A percentile compares a stretch with the other conserved stretches of the same genome.
phyloP scores from a whole-genome alignment of 2,888 invertebrate genomes.

The Sialis lutaria region DNA sequence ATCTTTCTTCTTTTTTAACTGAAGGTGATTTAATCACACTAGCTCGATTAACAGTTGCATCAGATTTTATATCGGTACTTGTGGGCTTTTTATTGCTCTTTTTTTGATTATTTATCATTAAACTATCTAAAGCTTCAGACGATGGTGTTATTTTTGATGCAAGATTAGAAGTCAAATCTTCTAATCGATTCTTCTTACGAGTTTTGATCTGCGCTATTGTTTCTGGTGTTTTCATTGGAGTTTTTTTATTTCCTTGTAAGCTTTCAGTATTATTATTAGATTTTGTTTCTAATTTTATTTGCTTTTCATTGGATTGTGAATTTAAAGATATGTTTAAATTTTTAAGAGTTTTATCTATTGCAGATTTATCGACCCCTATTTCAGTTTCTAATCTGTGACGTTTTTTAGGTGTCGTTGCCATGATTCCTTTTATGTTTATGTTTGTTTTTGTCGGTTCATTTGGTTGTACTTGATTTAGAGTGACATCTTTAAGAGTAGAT shows the following conservation, averaged over 20 bases:
- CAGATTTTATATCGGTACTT: slow-evolving; percentile 23
- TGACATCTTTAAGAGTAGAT: not conserved
- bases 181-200: slow-evolving; percentile 42
- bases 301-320: slow-evolving; percentile 24
- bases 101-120: slow-evolving; percentile 31
- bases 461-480: not conserved
- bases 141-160: slow-evolving; percentile 41
- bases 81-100: slow-evolving; percentile 34
- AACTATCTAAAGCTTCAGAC: slow-evolving; percentile 32
- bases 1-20: slow-evolving; percentile 32
- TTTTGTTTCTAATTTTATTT: slow-evolving; percentile 6
- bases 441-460: slow-evolving; percentile 21
- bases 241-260: not conserved
- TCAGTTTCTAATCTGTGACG: slow-evolving; percentile 49
- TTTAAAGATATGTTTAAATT: slow-evolving; percentile 6
- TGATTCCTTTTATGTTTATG: slow-evolving; percentile 9
- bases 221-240: slow-evolving; percentile 26
- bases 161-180: slow-evolving; percentile 38
- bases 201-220: slow-evolving; percentile 29
- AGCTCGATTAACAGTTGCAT: slow-evolving; percentile 21
- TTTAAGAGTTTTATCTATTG: slow-evolving; percentile 5
- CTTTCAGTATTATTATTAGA: slow-evolving; percentile 6
- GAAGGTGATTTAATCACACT: slow-evolving; percentile 39
- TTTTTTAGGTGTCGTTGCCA: slow-evolving; percentile 54
- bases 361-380: slow-evolving; percentile 18